Evolutionary conservation across 2,888 invertebrate genomes (phyloP).

Genomic region (Erannis defoliaria): DNA sequence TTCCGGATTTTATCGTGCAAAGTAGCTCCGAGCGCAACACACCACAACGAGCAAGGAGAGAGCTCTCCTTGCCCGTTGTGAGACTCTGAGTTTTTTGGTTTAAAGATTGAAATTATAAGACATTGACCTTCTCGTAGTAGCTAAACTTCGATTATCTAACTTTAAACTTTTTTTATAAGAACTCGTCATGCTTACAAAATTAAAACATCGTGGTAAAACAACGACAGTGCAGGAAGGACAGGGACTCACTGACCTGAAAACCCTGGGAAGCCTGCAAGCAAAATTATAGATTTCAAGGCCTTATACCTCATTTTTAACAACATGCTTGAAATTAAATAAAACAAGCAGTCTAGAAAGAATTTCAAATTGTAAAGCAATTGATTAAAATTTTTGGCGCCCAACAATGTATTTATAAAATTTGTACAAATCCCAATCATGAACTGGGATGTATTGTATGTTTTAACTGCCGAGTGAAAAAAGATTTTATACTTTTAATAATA

Average conservation of each 20-base stretch:
- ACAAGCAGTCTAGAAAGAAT: slow-evolving; percentile 8
- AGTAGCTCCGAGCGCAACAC: too few relatives aligned
- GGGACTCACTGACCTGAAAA: slow-evolving; percentile 81
- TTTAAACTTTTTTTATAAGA: too few relatives aligned
- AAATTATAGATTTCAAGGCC: slow-evolving; percentile 69
- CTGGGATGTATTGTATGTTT: not conserved
- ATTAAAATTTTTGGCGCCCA: slow-evolving; percentile 6
- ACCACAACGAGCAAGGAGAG: too few relatives aligned
- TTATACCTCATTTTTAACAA: slow-evolving; percentile 45
- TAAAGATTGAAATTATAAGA: too few relatives aligned
- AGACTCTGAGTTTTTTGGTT: too few relatives aligned
- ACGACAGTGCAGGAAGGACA: slow-evolving; percentile 25
- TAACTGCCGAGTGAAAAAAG: not conserved
- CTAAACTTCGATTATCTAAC: too few relatives aligned
- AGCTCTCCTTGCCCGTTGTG: too few relatives aligned
- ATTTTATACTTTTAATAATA: not conserved
- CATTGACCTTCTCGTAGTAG: too few relatives aligned
- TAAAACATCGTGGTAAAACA: not conserved
- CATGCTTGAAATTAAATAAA: slow-evolving; percentile 30
- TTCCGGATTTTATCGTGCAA: too few relatives aligned
- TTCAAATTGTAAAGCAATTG: too few relatives aligned
- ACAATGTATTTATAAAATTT: not conserved
- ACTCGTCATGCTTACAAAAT: slow-evolving; percentile 7
- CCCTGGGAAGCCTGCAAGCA: slow-evolving; percentile 85
- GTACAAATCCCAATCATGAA: not conserved